Base-by-base conservation (phyloP, 53 echinoderm and acorn worm species). In the Astropecten irregularis region DNA sequence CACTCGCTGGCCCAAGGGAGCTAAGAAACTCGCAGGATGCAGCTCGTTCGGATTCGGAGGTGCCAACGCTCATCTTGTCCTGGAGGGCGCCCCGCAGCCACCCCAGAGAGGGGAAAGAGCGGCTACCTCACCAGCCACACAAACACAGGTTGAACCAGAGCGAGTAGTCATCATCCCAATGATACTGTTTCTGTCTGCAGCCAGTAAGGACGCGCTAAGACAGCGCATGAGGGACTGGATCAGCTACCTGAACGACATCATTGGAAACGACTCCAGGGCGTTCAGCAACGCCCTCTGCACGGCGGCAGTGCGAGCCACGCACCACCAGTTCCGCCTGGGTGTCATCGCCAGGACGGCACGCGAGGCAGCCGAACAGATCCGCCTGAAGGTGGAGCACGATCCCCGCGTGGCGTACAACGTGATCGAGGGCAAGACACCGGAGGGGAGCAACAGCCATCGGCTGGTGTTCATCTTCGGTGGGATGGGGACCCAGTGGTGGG, bases 401-500 rank as follows among this genome's bases (percentile, higher is more conserved):
- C 90, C 99, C 7, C 35, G 93, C 19, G 96, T 91, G 18, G 91
- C 96, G 1, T 91, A 91, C 68, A 93, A 93, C 28, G 93, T 93
- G 47, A 85, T 91, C 20, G 96, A 96, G 69, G 96, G 96, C 3
- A 93, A 91, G 65, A 83, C 92, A 13, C 88, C 89, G 0, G 95
- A 86, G 6, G 86, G 90, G 15, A 77, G 85, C 83, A 83, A 27
- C 37, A 72, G 73, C 26, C 90, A 94, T 58, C 85, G 90, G 35
- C 71, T 99, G 49, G 99, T 94, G 47, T 99, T 99, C 42, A 91
- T 94, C 35, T 99, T 99, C 86, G 74, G 92, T 57, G 94, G 99
- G 4, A 99, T 99, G 94, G 99, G 99, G 40, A 85, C 94, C 1
- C 99, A 97, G 81, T 99, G 99, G 99, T 99, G 99, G 99, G 99